Base-by-base conservation (phyloP, 2,113 vertebrate genomes). In the Anoplopoma fimbria region DNA sequence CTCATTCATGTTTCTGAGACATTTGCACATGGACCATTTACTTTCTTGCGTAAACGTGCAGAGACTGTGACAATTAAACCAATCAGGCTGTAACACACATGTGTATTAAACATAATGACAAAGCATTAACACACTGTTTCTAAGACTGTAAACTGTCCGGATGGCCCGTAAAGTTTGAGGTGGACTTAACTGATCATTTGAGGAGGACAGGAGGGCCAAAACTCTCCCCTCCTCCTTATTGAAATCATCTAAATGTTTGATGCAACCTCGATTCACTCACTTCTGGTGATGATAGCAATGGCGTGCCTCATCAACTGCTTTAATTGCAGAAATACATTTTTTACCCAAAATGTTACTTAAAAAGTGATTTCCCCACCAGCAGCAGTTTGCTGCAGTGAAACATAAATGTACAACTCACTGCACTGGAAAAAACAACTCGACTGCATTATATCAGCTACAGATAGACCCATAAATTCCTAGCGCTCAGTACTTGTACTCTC, bases 171-270 rank as follows among this genome's bases (percentile, higher is more conserved):
- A 70, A 67, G 33, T 76, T 60, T 76, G 23, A 38, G 81, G 31
- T 38, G 4, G 74, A 36, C 38, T 45, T 47, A 53, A 77, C 3
- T 12, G 80, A 82, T 77, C 47, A 62, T 38, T 63, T 55, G 75
- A 53, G 55, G 21, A 73, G 79, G 69, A 75, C 72, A 36, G 29
- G 69, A 49, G 40, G 61, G 31, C 6, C 36, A 47, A 75, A 77
- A 21, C 47, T 45, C 47, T 74, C 70, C 58, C 61, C 19, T 73
- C 33, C 5, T 63, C 75, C 64, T 51, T 47, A 68, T 73, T 58
- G 70, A 80, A 67, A 45, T 61, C 58, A 49, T 77, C 74, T 74
- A 64, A 69, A 78, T 42, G 40, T 75, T 88, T 84, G 55, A 85
- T 83, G 73, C 33, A 21, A 36, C 3, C 69, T 77, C 75, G 33